These are phyloP conservation scores for Drosophila cardini DNA, from an alignment of 1,140 invertebrate genomes.

Conservation along the genomic window DNA sequence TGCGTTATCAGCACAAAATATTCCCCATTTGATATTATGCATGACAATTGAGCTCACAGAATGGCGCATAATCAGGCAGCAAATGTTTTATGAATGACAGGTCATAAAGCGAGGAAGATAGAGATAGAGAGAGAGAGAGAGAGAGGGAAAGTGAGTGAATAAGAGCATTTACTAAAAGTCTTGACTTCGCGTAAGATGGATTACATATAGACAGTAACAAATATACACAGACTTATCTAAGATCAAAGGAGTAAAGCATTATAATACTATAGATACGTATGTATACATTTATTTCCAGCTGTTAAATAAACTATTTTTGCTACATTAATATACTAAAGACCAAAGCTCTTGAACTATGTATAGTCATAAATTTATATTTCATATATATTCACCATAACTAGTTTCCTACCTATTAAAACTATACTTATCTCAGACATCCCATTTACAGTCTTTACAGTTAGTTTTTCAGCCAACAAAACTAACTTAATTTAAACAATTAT, in stretches of 20 bases:
- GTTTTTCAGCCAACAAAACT: too few relatives aligned
- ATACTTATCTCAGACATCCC: too few relatives aligned
- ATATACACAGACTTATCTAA: constrained; percentile 11
- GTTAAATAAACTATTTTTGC: too few relatives aligned
- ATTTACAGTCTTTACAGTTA: too few relatives aligned
- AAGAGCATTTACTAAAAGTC: background rate
- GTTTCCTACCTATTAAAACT: too few relatives aligned
- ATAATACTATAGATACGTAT: background rate
- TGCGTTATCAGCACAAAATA: constrained; percentile 60
- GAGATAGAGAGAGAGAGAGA: background rate
- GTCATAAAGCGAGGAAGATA: background rate
- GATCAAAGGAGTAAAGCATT: constrained; percentile 21
- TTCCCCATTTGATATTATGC: constrained; percentile 68
- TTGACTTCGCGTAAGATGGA: background rate
- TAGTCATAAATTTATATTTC: too few relatives aligned
- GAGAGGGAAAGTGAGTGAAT: background rate
- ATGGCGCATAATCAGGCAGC: constrained; percentile 71
- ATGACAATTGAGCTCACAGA: constrained; percentile 66
- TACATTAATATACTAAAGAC: too few relatives aligned
- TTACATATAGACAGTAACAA: constrained; percentile 1
- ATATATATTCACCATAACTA: too few relatives aligned
- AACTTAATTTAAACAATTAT: background rate
- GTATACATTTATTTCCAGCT: too few relatives aligned
- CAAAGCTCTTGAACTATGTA: too few relatives aligned
- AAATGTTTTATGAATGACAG: constrained; percentile 63